Evolutionary conservation across 1,140 invertebrate genomes (phyloP).

Genomic region (Periplaneta americana): DNA sequence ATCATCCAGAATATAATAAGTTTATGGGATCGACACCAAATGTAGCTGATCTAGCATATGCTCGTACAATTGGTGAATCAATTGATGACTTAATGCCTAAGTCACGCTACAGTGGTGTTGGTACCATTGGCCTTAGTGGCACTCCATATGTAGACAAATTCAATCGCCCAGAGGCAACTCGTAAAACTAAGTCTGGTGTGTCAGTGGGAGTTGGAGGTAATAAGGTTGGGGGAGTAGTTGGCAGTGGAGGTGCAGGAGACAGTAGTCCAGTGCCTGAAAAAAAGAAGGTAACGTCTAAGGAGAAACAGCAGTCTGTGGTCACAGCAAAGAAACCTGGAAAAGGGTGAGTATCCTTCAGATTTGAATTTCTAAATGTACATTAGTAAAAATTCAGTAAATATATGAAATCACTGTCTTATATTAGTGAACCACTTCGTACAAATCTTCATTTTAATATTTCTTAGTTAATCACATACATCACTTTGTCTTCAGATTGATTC

Average conservation of each 20-base stretch:
- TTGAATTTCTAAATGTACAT: too few species aligned
- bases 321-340: background rate
- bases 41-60: constrained; percentile 76
- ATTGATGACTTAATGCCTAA: constrained; percentile 33
- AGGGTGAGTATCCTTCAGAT: background rate
- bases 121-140: background rate
- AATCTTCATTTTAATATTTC: too few species aligned
- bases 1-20: constrained; percentile 73
- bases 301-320: background rate
- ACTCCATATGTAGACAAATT: background rate
- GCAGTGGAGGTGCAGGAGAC: background rate
- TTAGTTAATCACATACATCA: too few species aligned
- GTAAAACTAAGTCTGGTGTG: background rate
- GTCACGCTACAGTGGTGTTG: background rate
- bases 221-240: background rate
- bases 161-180: background rate
- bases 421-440: too few species aligned
- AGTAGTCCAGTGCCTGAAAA: background rate
- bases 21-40: constrained; percentile 73
- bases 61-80: constrained; percentile 53
- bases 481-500: too few species aligned
- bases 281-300: background rate
- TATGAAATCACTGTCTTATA: too few species aligned
- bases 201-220: background rate
- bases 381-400: too few species aligned